Base-by-base conservation (phyloP, 2,113 vertebrate species). In the Misgurnus mizolepis region DNA sequence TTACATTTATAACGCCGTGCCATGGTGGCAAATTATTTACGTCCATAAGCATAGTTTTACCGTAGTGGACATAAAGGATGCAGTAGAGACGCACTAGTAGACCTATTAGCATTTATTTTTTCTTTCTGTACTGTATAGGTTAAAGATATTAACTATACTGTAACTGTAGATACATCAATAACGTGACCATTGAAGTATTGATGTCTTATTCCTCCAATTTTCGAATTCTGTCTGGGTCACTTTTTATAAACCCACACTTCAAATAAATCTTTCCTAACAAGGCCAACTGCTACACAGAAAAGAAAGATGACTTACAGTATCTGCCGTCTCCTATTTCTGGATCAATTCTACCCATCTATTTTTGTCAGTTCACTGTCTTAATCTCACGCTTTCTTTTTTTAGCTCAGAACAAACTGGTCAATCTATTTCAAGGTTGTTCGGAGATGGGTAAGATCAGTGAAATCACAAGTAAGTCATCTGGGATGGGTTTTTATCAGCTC, bases 291-390 rank as follows among this genome's bases (percentile, higher is more conserved):
- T 68, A 72, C 78, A 43, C 55, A 66, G n/a, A 62, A 27, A 4
- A 71, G 47, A 53, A 22, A 41, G 43, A 82, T 66, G 76, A 83
- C 66, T 79, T 75, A 34, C 27, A 34, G 27, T 34, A 79, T 79
- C 70, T 53, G 27, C 18, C 73, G 41, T 53, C 68, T 69, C 39
- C 55, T 50, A 27, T 73, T 84, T 66, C 82, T 71, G 79, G 65
- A 72, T 78, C 79, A 55, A 56, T 67, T 67, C 72, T 65, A 43
- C 50, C 80, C 71, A 68, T 68, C 80, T 81, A 68, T 81, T 68
- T 77, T 64, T 61, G 71, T 72, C 78, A 69, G 76, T 75, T 71
- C 67, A 14, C 71, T 61, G 55, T 4, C 56, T 64, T 67, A 40
- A 65, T 40, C 74, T 78, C 72, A 65, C 40, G 15, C 50, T 14